Percentiles rank a stretch among this genome's conserved stretches.
Evolutionary conservation across 1,140 invertebrate species (phyloP).

Genomic region (Drosophila mauritiana): DNA sequence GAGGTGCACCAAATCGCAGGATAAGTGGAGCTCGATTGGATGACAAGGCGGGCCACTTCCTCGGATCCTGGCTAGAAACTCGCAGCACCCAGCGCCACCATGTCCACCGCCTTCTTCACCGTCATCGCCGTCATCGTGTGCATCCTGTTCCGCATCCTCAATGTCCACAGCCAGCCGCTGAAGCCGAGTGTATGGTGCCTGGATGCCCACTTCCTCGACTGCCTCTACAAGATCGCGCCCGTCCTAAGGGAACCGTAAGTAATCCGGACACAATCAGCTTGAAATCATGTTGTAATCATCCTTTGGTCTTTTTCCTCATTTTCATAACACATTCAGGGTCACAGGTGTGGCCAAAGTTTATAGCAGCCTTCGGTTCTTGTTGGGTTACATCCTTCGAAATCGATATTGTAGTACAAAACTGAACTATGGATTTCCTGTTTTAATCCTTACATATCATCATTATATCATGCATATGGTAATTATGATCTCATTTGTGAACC

Average conservation of each 20-base stretch:
- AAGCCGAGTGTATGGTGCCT: slow-evolving; percentile 90
- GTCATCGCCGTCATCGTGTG: slow-evolving; percentile 91
- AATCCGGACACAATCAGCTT: not conserved
- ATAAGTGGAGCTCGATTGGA: slow-evolving; percentile 27
- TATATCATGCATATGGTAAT: too few relatives aligned
- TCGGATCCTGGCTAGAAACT: slow-evolving; percentile 22
- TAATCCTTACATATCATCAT: too few relatives aligned
- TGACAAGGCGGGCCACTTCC: slow-evolving; percentile 24
- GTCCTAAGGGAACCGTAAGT: slow-evolving; percentile 93
- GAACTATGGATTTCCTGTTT: too few relatives aligned
- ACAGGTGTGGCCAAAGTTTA: slow-evolving; percentile 10
- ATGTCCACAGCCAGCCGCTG: slow-evolving; percentile 91
- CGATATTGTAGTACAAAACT: too few relatives aligned
- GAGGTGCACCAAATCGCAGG: slow-evolving; percentile 7
- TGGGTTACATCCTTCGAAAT: not conserved
- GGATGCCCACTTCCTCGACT: slow-evolving; percentile 90
- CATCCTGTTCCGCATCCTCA: slow-evolving; percentile 92
- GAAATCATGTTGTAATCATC: not conserved
- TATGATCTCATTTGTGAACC: too few relatives aligned
- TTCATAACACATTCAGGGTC: not conserved
- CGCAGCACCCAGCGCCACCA: slow-evolving; percentile 62
- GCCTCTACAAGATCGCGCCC: slow-evolving; percentile 90
- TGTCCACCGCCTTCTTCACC: slow-evolving; percentile 91
- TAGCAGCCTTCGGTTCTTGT: not conserved
- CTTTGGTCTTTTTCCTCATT: not conserved